A percentile compares a stretch with the other conserved stretches of the same genome.
Conservation (phyloP, 2,113 vertebrate species). For the Tympanuchus pallidicinctus region DNA sequence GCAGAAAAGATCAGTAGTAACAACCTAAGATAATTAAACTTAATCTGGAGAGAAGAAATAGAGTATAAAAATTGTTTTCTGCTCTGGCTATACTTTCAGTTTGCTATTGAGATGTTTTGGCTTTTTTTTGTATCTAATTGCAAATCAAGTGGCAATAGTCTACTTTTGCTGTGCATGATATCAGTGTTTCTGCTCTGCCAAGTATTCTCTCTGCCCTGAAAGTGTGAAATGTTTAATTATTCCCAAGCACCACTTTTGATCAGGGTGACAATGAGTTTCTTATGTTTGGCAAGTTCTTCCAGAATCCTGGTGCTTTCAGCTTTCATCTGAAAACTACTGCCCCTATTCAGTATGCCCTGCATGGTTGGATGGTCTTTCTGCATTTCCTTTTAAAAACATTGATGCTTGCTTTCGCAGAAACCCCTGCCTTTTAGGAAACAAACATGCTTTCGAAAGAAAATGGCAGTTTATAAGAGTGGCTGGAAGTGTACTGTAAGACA, state of each 20-base stretch:
- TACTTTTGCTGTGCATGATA: not conserved
- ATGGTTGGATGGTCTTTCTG: not conserved
- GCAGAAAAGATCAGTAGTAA: not conserved
- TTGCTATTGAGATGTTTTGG: not conserved
- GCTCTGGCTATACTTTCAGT: not conserved
- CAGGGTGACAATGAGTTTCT: not conserved
- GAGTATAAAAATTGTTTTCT: not conserved
- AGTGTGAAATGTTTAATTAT: not conserved
- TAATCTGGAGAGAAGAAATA: not conserved
- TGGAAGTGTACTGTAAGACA: not conserved
- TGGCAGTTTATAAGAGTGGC: not conserved
- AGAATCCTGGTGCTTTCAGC: not conserved
- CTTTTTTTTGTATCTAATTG: not conserved
- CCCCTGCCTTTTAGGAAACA: not conserved
- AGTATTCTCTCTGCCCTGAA: not conserved
- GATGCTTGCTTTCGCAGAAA: constrained; percentile 28
- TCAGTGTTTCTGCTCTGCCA: not conserved
- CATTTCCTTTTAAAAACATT: not conserved
- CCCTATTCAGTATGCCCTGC: not conserved
- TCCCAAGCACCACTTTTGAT: not conserved
- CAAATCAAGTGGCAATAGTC: not conserved
- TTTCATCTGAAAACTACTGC: not conserved
- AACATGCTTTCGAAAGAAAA: not conserved
- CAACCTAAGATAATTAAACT: not conserved
- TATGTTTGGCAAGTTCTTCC: not conserved